phyloP scores from a whole-genome alignment of 1,140 invertebrate species.

The Lepidostoma basale region DNA sequence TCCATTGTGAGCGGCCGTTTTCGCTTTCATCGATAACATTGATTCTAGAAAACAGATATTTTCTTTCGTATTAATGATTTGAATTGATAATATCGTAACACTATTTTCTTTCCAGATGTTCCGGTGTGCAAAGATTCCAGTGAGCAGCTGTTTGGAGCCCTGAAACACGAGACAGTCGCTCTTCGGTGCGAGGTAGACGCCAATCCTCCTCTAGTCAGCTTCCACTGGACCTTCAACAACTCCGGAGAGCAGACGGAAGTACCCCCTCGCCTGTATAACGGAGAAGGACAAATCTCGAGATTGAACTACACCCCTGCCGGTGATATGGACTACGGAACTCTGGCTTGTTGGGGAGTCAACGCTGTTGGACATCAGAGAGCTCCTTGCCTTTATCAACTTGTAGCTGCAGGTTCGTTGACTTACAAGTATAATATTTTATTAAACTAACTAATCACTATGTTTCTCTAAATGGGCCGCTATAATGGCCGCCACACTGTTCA shows the following conservation, averaged over 20 bases:
- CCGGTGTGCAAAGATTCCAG: slow-evolving; percentile 79
- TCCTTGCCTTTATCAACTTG: slow-evolving; percentile 86
- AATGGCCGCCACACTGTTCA: too few relatives aligned
- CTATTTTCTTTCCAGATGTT: slow-evolving; percentile 66
- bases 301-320: slow-evolving; percentile 84
- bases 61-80: background rate
- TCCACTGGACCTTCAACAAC: slow-evolving; percentile 90
- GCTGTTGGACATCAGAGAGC: slow-evolving; percentile 79
- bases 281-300: slow-evolving; percentile 71
- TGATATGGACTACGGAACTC: slow-evolving; percentile 86
- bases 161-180: slow-evolving; percentile 83
- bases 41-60: background rate
- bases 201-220: slow-evolving; percentile 79
- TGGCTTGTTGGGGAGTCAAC: slow-evolving; percentile 85
- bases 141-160: slow-evolving; percentile 79
- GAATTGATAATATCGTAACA: background rate
- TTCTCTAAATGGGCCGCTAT: too few relatives aligned
- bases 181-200: slow-evolving; percentile 85
- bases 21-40: too few relatives aligned
- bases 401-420: slow-evolving; percentile 64
- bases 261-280: slow-evolving; percentile 63
- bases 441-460: background rate
- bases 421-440: background rate
- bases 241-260: slow-evolving; percentile 82
- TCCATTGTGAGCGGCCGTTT: too few relatives aligned